These are phyloP conservation scores for Arenaria interpres DNA, from an alignment of 2,113 vertebrate genomes.

Conservation along the genomic window DNA sequence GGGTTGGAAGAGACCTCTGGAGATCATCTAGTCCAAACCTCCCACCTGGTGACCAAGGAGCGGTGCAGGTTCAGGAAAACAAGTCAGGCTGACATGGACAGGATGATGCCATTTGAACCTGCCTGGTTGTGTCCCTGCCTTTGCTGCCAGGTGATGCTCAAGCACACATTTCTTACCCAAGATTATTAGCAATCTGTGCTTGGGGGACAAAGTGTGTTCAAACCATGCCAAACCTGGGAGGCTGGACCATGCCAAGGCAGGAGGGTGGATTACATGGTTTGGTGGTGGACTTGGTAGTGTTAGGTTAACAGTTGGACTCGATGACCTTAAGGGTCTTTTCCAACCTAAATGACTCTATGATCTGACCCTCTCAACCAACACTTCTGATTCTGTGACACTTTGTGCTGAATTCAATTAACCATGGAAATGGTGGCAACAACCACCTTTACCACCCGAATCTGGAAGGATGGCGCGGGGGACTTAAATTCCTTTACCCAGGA, in stretches of 20 bases:
- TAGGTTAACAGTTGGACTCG: neutral
- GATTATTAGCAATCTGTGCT: neutral
- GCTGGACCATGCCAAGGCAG: neutral
- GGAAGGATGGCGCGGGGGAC: fast-evolving
- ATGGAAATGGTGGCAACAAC: neutral
- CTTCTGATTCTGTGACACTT: neutral
- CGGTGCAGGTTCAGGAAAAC: neutral
- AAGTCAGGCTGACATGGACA: neutral
- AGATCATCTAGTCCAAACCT: neutral
- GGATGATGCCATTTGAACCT: fast-evolving
- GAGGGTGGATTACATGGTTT: neutral
- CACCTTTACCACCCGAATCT: neutral
- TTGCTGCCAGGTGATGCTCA: neutral
- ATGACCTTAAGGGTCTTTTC: neutral
- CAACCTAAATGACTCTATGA: neutral
- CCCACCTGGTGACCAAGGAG: neutral
- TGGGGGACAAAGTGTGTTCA: neutral
- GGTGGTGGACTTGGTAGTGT: neutral
- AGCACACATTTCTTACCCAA: neutral
- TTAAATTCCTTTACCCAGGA: neutral
- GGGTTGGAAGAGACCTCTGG: no score
- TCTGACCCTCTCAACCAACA: neutral
- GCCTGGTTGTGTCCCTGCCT: neutral
- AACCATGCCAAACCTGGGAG: neutral
- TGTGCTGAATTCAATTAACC: neutral